Evolutionary conservation across 2,113 vertebrate species (phyloP), one percentile per base, ranked within the genome.

Genomic region (Spilogale gracilis): DNA sequence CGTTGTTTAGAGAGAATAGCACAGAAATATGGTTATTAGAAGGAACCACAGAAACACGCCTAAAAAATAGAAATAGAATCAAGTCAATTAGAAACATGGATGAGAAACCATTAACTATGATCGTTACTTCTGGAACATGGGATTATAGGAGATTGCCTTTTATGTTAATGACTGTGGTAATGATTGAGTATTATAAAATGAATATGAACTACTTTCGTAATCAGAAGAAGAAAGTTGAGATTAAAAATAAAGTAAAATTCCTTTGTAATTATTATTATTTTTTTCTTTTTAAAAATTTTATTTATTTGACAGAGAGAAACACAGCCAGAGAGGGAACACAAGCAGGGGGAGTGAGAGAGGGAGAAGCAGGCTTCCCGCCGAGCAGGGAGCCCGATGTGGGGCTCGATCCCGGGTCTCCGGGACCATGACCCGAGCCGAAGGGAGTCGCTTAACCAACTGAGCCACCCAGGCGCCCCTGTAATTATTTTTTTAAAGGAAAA

Each of bases 181-280:
- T 71, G 50, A 73, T 45, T 91, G 65, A 85, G 48, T 74, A 83
- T 21, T 89, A 0, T 60, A 71, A 86, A 97, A 91, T 89, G 54
- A 91, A 88, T 7, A 52, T n/a, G 14, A 82, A 93, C 45, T n/a
- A 79, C 45, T 78, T 91, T 50, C 63, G 12, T 71, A 91, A 32
- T 52, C 23, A 89, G 38, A 94, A 91, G 92, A 96, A 84, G 16
- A 60, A 84, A 38, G 58, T 1, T 13, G 21, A 94, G 50, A 88
- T 58, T 61, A 73, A 85, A 94, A 94, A 79, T 0, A 88, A 90
- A 89, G 45, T 27, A 88, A 88, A 96, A 91, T 61, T 89, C 17
- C 86, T 88, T 38, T 84, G 6, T 76, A 79, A 63, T 78, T 83
- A 18, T 82, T 79, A 38, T 38, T 38, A 38, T 38, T 38, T 38